Evolutionary conservation across 2,113 vertebrate genomes (phyloP).

Genomic region (Hippocampus zosterae): DNA sequence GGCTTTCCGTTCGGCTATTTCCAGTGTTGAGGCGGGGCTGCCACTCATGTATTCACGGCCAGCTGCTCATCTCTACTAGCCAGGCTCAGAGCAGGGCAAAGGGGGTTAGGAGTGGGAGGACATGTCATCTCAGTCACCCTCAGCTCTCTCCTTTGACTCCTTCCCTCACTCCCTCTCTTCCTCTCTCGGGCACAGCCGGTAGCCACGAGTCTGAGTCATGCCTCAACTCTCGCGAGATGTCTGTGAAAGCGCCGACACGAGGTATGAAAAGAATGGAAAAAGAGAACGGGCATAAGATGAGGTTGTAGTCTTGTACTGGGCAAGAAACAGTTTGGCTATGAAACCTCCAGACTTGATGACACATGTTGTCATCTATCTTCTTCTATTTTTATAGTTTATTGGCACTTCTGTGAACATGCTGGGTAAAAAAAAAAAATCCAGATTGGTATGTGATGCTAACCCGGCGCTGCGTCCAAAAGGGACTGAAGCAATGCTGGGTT

Average conservation of each 20-base stretch:
- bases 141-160: constrained; percentile 7
- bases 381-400: too few relatives aligned
- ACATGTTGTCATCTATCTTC: background rate
- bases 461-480: too few relatives aligned
- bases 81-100: constrained; percentile 28
- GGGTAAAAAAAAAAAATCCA: too few relatives aligned
- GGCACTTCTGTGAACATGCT: too few relatives aligned
- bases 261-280: constrained; percentile 64
- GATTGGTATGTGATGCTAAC: too few relatives aligned
- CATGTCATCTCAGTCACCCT: constrained; percentile 43
- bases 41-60: constrained; percentile 61
- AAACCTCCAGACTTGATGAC: constrained; percentile 21
- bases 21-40: constrained; percentile 42
- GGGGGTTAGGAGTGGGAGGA: constrained; percentile 3
- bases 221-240: constrained; percentile 63
- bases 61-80: constrained; percentile 61
- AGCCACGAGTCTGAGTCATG: constrained; percentile 71
- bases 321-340: constrained; percentile 27
- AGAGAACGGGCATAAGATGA: constrained; percentile 36
- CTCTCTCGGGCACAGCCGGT: constrained; percentile 65
- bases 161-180: constrained; percentile 17
- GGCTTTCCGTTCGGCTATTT: constrained; percentile 60
- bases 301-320: constrained; percentile 20
- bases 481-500: too few relatives aligned
- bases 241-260: constrained; percentile 58